Percentiles rank a stretch among this genome's conserved stretches.
These are phyloP conservation scores for Apotomis turbidana DNA, from an alignment of 2,888 invertebrate species.

Conservation along the genomic window DNA sequence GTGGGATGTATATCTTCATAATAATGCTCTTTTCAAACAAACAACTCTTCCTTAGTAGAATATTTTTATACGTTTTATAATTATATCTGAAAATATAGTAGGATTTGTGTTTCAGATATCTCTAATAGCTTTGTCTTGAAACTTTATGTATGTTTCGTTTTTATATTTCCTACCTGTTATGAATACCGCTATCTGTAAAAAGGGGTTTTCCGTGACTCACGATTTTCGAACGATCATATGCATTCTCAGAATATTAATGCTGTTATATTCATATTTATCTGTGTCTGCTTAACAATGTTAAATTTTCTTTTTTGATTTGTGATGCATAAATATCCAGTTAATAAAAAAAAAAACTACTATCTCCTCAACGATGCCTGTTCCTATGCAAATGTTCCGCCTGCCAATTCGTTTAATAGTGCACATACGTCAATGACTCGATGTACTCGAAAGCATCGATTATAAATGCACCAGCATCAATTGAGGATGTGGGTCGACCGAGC, in stretches of 20 bases:
- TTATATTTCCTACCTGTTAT: conserved; percentile 15
- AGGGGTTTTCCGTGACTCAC: conserved; percentile 20
- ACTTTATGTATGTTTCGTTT: background rate
- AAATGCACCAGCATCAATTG: conserved; percentile 36
- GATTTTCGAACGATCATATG: background rate
- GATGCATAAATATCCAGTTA: background rate
- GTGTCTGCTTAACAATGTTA: background rate
- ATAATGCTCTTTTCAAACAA: background rate
- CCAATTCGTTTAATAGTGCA: conserved; percentile 9
- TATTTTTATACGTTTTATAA: too few species aligned
- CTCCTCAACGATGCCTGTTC: background rate
- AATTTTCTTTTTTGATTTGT: background rate
- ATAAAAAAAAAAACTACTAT: background rate
- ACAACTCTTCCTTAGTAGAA: background rate
- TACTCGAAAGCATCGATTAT: conserved; percentile 27
- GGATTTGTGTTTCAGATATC: too few species aligned
- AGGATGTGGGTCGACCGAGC: conserved; percentile 36
- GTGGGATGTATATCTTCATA: background rate
- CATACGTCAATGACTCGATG: conserved; percentile 31
- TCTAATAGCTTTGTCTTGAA: background rate
- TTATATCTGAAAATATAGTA: too few species aligned
- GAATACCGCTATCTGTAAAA: conserved; percentile 12
- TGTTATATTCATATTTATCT: conserved; percentile 8
- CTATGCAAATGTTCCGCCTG: background rate
- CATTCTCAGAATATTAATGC: conserved; percentile 10